These are phyloP conservation scores for Micrasema longulum DNA, from an alignment of 1,140 invertebrate species.

Conservation along the genomic window DNA sequence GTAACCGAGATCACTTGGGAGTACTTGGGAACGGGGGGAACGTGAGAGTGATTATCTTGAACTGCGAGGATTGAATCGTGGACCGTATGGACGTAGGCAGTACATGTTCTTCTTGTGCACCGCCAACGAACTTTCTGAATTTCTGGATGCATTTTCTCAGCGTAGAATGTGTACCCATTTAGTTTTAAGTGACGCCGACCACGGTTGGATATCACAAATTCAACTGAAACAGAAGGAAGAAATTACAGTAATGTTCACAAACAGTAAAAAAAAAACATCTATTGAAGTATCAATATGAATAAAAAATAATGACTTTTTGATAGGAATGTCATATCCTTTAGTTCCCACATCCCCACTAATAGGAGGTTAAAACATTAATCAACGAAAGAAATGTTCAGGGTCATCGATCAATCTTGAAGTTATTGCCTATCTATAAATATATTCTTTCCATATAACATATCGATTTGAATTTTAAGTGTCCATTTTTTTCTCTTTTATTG, in stretches of 20 bases:
- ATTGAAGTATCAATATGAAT: too few relatives aligned
- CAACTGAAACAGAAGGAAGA: constrained; percentile 62
- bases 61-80: constrained; percentile 67
- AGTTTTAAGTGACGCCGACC: constrained; percentile 66
- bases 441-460: too few relatives aligned
- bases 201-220: constrained; percentile 68
- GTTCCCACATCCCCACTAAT: too few relatives aligned
- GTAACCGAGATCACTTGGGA: constrained; percentile 29
- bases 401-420: too few relatives aligned
- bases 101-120: constrained; percentile 66
- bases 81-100: constrained; percentile 66
- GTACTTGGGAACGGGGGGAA: constrained; percentile 56
- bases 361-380: too few relatives aligned
- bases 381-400: too few relatives aligned
- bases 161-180: constrained; percentile 66
- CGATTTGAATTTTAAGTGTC: too few relatives aligned
- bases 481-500: too few relatives aligned
- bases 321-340: too few relatives aligned
- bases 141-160: constrained; percentile 67
- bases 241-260: constrained; percentile 29
- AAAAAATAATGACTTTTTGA: too few relatives aligned
- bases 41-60: constrained; percentile 66
- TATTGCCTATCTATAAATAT: too few relatives aligned
- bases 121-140: constrained; percentile 67
- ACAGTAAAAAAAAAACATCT: neutral